Evolutionary conservation across 2,888 invertebrate species (phyloP).

Genomic region (Nomada lathburiana): DNA sequence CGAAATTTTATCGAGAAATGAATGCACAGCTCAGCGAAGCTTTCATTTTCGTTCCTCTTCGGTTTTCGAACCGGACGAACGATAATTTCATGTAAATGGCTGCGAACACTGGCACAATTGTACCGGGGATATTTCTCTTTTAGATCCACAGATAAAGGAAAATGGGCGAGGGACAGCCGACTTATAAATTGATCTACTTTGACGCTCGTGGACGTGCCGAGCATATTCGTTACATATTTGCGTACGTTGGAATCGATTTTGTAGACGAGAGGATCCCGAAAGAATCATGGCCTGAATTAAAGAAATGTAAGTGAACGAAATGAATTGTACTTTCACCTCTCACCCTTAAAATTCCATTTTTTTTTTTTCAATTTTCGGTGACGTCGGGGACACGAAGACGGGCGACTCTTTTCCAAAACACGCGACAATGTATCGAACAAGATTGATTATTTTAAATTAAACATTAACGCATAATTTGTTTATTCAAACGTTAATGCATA

Average conservation of each 20-base stretch:
- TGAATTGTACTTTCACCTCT: background rate
- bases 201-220: conserved; percentile 87
- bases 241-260: conserved; percentile 86
- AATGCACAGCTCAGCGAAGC: too few relatives aligned
- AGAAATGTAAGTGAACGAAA: conserved; percentile 83
- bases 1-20: too few relatives aligned
- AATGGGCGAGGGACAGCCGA: conserved; percentile 77
- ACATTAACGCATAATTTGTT: too few relatives aligned
- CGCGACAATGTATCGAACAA: too few relatives aligned
- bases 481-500: too few relatives aligned
- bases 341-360: background rate
- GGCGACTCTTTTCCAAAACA: too few relatives aligned
- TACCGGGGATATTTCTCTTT: conserved; percentile 8
- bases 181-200: conserved; percentile 87
- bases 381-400: too few relatives aligned
- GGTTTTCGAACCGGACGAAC: too few relatives aligned
- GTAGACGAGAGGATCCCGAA: conserved; percentile 86
- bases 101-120: background rate
- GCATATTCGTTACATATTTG: conserved; percentile 86
- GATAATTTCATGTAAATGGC: background rate
- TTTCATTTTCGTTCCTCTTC: too few relatives aligned
- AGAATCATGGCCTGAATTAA: conserved; percentile 86
- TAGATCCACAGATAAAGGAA: conserved; percentile 39
- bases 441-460: too few relatives aligned
- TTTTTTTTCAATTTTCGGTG: background rate